phyloP scores from a whole-genome alignment of 2,113 vertebrate genomes.

The Spea multiplicata region DNA sequence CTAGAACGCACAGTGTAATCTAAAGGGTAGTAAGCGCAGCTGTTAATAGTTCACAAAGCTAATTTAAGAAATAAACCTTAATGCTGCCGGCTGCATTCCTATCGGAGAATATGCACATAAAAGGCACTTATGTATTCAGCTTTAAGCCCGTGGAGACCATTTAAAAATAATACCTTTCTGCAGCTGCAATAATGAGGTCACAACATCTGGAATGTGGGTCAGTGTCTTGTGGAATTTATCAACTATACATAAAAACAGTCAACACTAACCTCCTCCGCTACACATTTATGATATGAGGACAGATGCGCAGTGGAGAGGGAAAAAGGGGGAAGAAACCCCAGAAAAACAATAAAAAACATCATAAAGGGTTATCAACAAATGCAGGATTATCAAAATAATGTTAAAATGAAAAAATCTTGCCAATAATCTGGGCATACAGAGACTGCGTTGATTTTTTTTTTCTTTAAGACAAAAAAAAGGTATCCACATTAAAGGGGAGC shows the following conservation, averaged over 20 bases:
- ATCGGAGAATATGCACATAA: slow-evolving; percentile 4
- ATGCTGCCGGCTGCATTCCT: background rate
- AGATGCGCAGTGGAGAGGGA: no score
- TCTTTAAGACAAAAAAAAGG: no score
- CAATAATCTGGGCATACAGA: no score
- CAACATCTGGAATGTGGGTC: slow-evolving; percentile 29
- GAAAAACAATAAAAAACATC: no score
- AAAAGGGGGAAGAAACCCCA: no score
- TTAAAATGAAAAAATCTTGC: no score
- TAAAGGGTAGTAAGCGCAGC: slow-evolving; percentile 1
- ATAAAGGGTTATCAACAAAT: no score
- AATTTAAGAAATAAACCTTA: slow-evolving; percentile 2
- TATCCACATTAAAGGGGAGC: no score
- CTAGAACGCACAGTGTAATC: background rate
- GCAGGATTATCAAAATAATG: no score
- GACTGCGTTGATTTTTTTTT: no score
- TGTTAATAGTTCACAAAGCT: slow-evolving; percentile 8
- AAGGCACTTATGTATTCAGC: slow-evolving; percentile 24
- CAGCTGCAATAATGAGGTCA: slow-evolving; percentile 23
- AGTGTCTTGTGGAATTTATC: background rate
- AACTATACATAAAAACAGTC: background rate
- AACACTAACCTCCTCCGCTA: background rate
- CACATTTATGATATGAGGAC: no score
- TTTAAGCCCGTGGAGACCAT: slow-evolving; percentile 1
- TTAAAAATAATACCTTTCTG: slow-evolving; percentile 24